Evolutionary conservation across 2,113 vertebrate species (phyloP), one percentile per base, ranked within the genome.

Genomic region (Eptatretus burgeri): DNA sequence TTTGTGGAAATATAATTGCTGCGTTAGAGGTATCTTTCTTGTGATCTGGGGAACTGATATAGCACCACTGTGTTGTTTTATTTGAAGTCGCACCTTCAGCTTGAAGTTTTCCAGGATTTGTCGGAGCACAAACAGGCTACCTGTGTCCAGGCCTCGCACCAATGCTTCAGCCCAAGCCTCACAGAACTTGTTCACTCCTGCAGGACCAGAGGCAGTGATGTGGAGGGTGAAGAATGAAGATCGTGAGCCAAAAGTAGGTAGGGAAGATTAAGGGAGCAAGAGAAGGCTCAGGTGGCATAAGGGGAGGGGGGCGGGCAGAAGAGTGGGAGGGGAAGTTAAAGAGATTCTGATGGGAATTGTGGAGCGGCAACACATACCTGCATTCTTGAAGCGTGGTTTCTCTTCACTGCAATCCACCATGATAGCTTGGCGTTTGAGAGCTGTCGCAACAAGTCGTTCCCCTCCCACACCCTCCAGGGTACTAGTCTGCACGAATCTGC

Each of bases 41-140:
- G 27, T 41, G 27, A 41, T 41, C 27, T 41, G 27, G 27, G 27
- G 7, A 41, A 41, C 27, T n/a, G n/a, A 41, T 41, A 41, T 41
- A 41, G 27, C 7, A 41, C 27, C 7, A 5, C 27, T 7, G 27
- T 41, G 27, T 41, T 41, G 27, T 41, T 41, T 41, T 41, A 5
- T 41, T 41, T 41, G 56, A 12, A 17, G n/a, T 17, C 56, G 11
- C 76, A 98, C 91, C 89, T 98, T 98, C 14, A 98, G 75, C 74
- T 98, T 98, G 73, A 96, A 94, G 76, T 94, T 98, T 72, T 98
- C 91, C 73, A 95, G 75, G 68, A 93, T 84, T 75, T 98, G 91
- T 50, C 76, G 72, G 67, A 91, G 81, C 67, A 95, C 76, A 74
- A 95, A 98, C 1, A 89, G 86, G 70, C 93, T 95, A 66, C 79